Conservation (phyloP, 2,888 invertebrate species). For the Lumbricus terrestris region DNA sequence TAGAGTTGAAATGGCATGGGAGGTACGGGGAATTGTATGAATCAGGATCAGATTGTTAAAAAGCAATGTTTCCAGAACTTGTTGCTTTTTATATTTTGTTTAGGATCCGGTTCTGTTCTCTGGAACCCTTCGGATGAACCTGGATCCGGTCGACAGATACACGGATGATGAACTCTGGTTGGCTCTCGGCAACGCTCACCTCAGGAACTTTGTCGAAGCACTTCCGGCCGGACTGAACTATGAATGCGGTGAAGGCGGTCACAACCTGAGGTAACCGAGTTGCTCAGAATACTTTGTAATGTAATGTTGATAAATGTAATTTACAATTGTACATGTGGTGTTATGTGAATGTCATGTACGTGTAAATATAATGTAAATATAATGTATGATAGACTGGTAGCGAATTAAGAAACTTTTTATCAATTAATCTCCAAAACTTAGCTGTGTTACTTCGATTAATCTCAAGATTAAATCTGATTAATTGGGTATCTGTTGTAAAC, state of each 20-base stretch:
- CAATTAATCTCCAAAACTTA: too few relatives aligned
- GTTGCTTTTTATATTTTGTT: constrained; percentile 33
- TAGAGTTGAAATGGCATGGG: too few relatives aligned
- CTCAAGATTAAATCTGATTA: too few relatives aligned
- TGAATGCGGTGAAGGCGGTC: constrained; percentile 83
- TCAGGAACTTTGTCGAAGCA: constrained; percentile 77
- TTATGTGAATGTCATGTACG: neutral
- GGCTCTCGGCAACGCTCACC: constrained; percentile 81
- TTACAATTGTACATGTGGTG: neutral
- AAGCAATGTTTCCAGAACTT: too few relatives aligned
- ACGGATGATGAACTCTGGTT: constrained; percentile 82
- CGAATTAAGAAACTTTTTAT: too few relatives aligned
- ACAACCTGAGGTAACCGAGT: constrained; percentile 65
- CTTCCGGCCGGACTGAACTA: constrained; percentile 75
- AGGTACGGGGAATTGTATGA: too few relatives aligned
- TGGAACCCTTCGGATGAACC: constrained; percentile 82
- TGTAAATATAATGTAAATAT: too few relatives aligned
- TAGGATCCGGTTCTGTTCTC: constrained; percentile 91
- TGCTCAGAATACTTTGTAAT: neutral
- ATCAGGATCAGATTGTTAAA: too few relatives aligned
- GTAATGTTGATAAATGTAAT: too few relatives aligned
- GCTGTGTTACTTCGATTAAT: too few relatives aligned
- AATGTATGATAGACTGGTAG: too few relatives aligned
- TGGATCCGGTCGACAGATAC: constrained; percentile 81
- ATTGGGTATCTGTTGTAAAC: too few relatives aligned